Conservation (phyloP, 2,113 vertebrate species). For the Pristiophorus japonicus region DNA sequence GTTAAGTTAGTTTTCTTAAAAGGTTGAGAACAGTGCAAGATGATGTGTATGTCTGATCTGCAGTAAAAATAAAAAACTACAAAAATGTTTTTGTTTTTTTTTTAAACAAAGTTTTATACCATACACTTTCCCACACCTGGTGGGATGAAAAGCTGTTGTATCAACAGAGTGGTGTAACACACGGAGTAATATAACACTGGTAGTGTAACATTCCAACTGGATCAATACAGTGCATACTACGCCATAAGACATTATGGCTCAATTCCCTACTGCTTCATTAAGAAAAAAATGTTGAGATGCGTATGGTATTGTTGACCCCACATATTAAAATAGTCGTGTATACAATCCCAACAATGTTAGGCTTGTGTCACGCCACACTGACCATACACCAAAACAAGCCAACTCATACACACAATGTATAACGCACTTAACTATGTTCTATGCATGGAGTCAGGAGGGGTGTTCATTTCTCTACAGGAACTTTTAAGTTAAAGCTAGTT, state of each 20-base stretch:
- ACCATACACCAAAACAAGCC: background rate
- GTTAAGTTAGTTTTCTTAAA: background rate
- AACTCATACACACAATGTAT: background rate
- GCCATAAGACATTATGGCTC: slow-evolving; percentile 30
- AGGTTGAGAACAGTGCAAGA: slow-evolving; percentile 7
- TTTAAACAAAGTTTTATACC: slow-evolving; percentile 25
- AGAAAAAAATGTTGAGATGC: background rate
- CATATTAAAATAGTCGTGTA: background rate
- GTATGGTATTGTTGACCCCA: slow-evolving; percentile 6
- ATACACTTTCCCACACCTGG: slow-evolving; percentile 29
- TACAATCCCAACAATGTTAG: background rate
- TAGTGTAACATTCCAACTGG: slow-evolving; percentile 33
- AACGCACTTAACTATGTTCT: background rate
- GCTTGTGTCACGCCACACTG: background rate
- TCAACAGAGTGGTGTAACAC: slow-evolving; percentile 34
- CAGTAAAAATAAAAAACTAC: slow-evolving; percentile 25
- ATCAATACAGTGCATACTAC: slow-evolving; percentile 29
- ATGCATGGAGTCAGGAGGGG: background rate
- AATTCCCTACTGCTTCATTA: background rate
- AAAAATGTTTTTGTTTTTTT: slow-evolving; percentile 7
- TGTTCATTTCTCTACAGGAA: background rate
- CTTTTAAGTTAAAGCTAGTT: slow-evolving; percentile 14
- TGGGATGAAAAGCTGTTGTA: slow-evolving; percentile 23
- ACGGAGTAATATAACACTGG: slow-evolving; percentile 34
- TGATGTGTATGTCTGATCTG: slow-evolving; percentile 9